phyloP scores from a whole-genome alignment of 2,797 vertebrate species.

The Chelonia mydas region DNA sequence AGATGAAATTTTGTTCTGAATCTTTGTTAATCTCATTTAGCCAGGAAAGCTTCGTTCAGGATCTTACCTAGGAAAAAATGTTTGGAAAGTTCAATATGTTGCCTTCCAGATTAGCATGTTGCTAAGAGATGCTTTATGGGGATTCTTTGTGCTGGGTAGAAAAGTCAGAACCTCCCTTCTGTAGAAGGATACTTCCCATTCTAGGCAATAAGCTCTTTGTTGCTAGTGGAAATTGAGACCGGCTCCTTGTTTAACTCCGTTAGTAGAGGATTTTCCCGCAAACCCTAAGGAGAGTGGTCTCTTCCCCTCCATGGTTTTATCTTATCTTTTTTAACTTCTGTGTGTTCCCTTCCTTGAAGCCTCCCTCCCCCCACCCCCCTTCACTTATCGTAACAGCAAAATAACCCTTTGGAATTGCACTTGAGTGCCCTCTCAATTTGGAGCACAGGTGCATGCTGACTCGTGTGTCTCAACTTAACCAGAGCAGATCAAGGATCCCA shows the following conservation, averaged over 20 bases:
- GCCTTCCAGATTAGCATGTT: background rate
- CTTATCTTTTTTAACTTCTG: background rate
- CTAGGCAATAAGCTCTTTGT: background rate
- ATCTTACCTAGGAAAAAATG: background rate
- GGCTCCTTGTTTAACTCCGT: rapidly evolving
- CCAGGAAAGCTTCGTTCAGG: background rate
- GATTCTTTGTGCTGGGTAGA: background rate
- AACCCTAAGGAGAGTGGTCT: background rate
- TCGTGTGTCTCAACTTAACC: background rate
- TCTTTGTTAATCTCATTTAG: background rate
- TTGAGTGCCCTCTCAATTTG: rapidly evolving
- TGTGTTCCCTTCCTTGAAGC: background rate
- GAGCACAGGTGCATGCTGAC: background rate
- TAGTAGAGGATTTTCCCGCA: background rate
- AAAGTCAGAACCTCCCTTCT: slow-evolving; percentile 14
- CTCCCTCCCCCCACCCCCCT: background rate
- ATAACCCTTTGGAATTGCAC: background rate
- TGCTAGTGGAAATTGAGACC: background rate
- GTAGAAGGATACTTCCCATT: background rate
- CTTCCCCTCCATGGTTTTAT: background rate
- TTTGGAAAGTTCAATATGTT: slow-evolving; percentile 26
- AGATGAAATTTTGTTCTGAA: background rate
- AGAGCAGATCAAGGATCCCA: background rate
- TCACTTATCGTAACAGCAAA: background rate
- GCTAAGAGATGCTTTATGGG: background rate